phyloP scores from a whole-genome alignment of 1,140 invertebrate genomes.

The Ridgeia piscesae region DNA sequence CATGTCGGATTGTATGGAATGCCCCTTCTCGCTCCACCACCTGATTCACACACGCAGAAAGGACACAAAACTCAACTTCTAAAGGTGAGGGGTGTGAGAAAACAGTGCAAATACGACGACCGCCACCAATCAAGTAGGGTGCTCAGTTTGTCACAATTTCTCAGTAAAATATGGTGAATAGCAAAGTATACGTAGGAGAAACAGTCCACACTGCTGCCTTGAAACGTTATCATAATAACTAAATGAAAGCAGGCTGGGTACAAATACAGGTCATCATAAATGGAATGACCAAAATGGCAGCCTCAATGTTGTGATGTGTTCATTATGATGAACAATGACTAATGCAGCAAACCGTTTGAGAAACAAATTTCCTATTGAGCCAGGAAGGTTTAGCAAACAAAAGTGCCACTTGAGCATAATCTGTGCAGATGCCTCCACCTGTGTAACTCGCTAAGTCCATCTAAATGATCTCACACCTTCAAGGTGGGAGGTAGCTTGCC shows the following conservation, averaged over 20 bases:
- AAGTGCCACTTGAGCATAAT: neutral
- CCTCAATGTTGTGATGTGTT: neutral
- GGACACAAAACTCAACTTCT: neutral
- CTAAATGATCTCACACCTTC: neutral
- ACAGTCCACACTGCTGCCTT: neutral
- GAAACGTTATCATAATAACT: neutral
- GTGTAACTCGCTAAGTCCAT: neutral
- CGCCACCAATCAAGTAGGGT: neutral
- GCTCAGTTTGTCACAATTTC: neutral
- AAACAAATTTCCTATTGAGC: neutral
- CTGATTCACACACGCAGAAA: neutral
- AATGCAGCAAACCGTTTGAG: neutral
- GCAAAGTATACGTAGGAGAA: neutral
- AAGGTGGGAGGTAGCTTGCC: neutral
- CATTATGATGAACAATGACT: neutral
- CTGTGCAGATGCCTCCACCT: neutral
- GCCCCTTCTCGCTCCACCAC: neutral
- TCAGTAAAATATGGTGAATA: neutral
- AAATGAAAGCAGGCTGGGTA: neutral
- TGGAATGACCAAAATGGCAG: neutral
- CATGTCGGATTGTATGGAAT: neutral
- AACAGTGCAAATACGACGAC: neutral
- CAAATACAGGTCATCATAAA: neutral
- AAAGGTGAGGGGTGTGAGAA: neutral
- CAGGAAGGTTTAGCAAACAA: neutral